phyloP scores from a whole-genome alignment of 2,888 invertebrate species.

The Melanargia galathea region DNA sequence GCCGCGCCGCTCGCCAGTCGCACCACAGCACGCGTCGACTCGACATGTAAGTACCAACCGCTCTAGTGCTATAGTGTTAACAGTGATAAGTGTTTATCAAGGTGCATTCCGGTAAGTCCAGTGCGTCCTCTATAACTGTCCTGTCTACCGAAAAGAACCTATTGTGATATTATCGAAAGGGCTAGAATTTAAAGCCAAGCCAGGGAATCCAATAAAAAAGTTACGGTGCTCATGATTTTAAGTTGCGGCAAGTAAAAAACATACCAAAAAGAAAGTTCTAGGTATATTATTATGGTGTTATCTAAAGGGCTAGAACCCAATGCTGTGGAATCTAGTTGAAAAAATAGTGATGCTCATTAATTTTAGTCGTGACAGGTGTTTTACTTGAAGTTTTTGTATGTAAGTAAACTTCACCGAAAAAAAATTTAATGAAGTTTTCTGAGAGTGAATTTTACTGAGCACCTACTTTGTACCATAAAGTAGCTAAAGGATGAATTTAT shows the following conservation, averaged over 20 bases:
- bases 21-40: constrained; percentile 82
- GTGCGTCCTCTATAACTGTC: constrained; percentile 15
- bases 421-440: background rate
- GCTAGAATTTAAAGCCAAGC: background rate
- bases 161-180: background rate
- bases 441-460: background rate
- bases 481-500: background rate
- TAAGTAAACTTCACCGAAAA: no score
- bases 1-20: constrained; percentile 71
- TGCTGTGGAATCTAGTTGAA: no score
- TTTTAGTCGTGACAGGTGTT: no score
- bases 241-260: background rate
- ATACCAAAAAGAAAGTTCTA: background rate
- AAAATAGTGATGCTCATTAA: no score
- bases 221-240: background rate
- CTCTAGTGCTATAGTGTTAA: constrained; percentile 65
- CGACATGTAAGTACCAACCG: constrained; percentile 79
- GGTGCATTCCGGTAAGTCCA: constrained; percentile 37
- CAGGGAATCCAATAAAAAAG: background rate
- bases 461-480: background rate
- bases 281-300: no score
- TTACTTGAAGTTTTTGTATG: no score
- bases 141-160: constrained; percentile 1
- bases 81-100: constrained; percentile 62
- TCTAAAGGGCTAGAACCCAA: no score